phyloP scores from a whole-genome alignment of 2,797 vertebrate species.

The Ispidina picta region DNA sequence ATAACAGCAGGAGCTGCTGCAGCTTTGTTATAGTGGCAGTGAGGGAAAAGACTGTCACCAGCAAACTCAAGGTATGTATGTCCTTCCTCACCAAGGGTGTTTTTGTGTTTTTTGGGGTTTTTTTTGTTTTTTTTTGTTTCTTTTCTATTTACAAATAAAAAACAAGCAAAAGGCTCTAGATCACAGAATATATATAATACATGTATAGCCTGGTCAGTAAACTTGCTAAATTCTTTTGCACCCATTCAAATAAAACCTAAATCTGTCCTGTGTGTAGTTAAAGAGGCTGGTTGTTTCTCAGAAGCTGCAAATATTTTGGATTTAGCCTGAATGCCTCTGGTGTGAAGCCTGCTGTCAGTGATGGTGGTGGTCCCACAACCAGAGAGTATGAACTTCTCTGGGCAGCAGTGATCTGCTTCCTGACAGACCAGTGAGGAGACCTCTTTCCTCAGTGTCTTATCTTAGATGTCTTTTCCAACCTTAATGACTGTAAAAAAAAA shows the following conservation, averaged over 20 bases:
- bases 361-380: neutral
- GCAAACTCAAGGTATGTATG: neutral
- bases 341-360: neutral
- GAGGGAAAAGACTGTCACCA: neutral
- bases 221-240: neutral
- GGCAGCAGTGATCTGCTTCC: neutral
- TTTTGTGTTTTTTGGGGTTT: neutral
- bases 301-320: neutral
- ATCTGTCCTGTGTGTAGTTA: neutral
- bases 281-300: neutral
- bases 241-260: neutral
- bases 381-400: accelerated
- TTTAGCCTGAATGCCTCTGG: neutral
- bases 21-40: neutral
- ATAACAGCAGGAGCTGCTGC: accelerated
- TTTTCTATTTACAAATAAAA: neutral
- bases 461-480: too few species aligned
- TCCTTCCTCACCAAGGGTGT: neutral
- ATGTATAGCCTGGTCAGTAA: neutral
- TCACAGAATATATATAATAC: neutral
- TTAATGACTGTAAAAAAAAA: too few species aligned
- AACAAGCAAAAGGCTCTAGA: neutral
- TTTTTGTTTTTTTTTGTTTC: neutral
- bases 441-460: neutral
- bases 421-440: accelerated